Evolutionary conservation across 1,140 invertebrate genomes (phyloP).

Genomic region (Cydia splendana): DNA sequence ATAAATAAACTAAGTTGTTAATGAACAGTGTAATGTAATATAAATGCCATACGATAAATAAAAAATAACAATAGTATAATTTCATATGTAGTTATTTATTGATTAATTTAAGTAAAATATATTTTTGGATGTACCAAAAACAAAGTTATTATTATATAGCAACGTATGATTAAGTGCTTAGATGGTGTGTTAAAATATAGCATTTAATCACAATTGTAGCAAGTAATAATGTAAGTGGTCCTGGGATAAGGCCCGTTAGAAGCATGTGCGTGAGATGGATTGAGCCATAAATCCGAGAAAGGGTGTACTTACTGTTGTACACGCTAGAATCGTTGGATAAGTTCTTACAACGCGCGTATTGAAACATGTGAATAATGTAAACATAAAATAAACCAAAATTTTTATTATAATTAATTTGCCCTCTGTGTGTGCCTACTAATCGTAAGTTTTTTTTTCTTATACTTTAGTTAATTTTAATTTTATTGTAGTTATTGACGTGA

Average conservation of each 20-base stretch:
- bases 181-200: constrained; percentile 10
- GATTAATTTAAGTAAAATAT: too few species aligned
- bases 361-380: background rate
- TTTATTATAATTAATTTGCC: too few species aligned
- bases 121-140: background rate
- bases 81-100: too few species aligned
- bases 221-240: constrained; percentile 33
- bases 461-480: too few species aligned
- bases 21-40: too few species aligned
- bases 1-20: too few species aligned
- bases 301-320: constrained; percentile 21
- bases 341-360: background rate
- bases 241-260: constrained; percentile 26
- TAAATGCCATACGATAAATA: too few species aligned
- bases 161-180: constrained; percentile 1
- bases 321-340: constrained; percentile 18
- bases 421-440: too few species aligned
- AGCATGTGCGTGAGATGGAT: constrained; percentile 32
- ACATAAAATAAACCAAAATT: background rate
- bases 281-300: constrained; percentile 29
- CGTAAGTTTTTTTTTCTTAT: too few species aligned
- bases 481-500: too few species aligned
- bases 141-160: background rate
- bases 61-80: too few species aligned
- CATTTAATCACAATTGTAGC: constrained; percentile 29